Percentiles rank a stretch among this genome's conserved stretches.
These are phyloP conservation scores for Melinaea marsaeus DNA, from an alignment of 2,888 invertebrate species.

Conservation along the genomic window DNA sequence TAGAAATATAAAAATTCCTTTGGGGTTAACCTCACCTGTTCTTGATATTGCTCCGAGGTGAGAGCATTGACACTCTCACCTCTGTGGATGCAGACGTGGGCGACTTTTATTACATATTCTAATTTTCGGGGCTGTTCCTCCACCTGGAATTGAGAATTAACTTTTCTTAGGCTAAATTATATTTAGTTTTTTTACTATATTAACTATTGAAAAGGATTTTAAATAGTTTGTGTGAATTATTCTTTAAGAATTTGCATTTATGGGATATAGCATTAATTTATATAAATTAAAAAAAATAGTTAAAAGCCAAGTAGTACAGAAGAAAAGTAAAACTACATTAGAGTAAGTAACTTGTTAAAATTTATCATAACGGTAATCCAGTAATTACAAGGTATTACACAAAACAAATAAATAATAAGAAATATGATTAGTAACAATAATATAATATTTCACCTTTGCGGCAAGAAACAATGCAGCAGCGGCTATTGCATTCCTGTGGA, in stretches of 20 bases:
- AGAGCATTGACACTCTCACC: slow-evolving; percentile 79
- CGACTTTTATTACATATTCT: slow-evolving; percentile 97
- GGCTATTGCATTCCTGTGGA: slow-evolving; percentile 95
- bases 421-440: slow-evolving; percentile 1
- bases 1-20: neutral
- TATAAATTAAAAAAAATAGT: too few relatives aligned
- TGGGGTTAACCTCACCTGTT: slow-evolving; percentile 62
- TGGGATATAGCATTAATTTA: too few relatives aligned
- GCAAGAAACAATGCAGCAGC: slow-evolving; percentile 97
- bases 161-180: too few relatives aligned
- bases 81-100: slow-evolving; percentile 91
- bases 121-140: slow-evolving; percentile 99
- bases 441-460: slow-evolving; percentile 83
- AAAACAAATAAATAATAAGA: neutral
- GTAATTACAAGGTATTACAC: too few relatives aligned
- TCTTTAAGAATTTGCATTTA: too few relatives aligned
- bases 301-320: too few relatives aligned
- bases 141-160: slow-evolving; percentile 69
- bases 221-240: too few relatives aligned
- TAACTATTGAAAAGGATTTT: too few relatives aligned
- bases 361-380: too few relatives aligned
- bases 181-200: too few relatives aligned
- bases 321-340: slow-evolving; percentile 4
- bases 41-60: slow-evolving; percentile 86
- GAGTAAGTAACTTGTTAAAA: neutral